Evolutionary conservation across 2,797 vertebrate species (phyloP).

Genomic region (Lepus townsendii): DNA sequence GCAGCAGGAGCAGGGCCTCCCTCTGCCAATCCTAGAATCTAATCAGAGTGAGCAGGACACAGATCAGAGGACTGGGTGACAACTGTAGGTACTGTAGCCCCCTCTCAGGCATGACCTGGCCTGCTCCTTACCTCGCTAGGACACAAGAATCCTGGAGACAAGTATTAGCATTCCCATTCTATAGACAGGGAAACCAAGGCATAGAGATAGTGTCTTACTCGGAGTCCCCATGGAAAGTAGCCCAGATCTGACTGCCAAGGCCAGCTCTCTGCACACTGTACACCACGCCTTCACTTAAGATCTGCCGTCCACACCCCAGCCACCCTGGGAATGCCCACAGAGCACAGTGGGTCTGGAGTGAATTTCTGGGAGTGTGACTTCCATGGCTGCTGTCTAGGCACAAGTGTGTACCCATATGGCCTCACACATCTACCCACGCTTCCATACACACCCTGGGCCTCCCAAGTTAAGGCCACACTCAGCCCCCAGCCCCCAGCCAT

Average conservation of each 20-base stretch:
- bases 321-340: background rate
- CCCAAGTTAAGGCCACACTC: background rate
- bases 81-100: background rate
- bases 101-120: background rate
- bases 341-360: background rate
- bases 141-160: background rate
- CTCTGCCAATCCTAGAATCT: background rate
- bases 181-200: slow-evolving; percentile 41
- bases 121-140: background rate
- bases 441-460: background rate
- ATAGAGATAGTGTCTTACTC: too few species aligned
- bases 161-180: background rate
- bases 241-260: background rate
- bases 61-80: background rate
- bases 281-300: background rate
- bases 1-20: background rate
- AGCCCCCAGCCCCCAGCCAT: background rate
- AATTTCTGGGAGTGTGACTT: background rate
- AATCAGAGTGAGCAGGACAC: background rate
- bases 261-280: background rate
- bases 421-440: background rate
- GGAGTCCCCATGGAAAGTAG: background rate
- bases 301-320: background rate
- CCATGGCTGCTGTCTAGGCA: background rate
- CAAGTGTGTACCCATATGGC: background rate